A percentile compares a stretch with the other conserved stretches of the same genome.
Evolutionary conservation across 2,113 vertebrate genomes (phyloP).

Genomic region (Dicaeum eximium): DNA sequence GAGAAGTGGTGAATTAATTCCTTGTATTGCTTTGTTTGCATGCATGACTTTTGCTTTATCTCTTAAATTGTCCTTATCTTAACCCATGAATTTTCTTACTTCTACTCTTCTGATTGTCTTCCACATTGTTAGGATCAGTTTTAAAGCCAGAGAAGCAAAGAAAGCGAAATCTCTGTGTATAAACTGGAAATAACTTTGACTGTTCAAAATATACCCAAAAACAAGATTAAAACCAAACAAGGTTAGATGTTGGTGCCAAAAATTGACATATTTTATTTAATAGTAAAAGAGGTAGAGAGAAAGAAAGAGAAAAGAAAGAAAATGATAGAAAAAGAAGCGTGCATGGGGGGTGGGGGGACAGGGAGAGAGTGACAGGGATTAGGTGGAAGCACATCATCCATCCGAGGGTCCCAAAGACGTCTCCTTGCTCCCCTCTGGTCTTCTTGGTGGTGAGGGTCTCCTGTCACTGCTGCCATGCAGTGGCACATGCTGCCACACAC

Average conservation of each 20-base stretch:
- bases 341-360: no score
- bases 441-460: background rate
- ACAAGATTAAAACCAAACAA: background rate
- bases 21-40: background rate
- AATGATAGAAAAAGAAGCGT: background rate
- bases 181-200: background rate
- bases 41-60: background rate
- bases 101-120: background rate
- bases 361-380: background rate
- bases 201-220: background rate
- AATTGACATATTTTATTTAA: background rate
- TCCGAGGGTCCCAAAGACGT: background rate
- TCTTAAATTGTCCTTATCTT: background rate
- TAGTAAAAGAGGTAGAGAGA: background rate
- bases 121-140: rapidly evolving
- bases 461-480: background rate
- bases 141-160: background rate
- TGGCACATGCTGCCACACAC: background rate
- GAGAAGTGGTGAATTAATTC: background rate
- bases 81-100: background rate
- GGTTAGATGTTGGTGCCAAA: background rate
- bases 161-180: background rate
- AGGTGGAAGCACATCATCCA: background rate
- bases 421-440: background rate
- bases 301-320: background rate